Evolutionary conservation across 35 echinoderm and acorn worm genomes (phyloP).

Genomic region (Ophioderma brevispina): DNA sequence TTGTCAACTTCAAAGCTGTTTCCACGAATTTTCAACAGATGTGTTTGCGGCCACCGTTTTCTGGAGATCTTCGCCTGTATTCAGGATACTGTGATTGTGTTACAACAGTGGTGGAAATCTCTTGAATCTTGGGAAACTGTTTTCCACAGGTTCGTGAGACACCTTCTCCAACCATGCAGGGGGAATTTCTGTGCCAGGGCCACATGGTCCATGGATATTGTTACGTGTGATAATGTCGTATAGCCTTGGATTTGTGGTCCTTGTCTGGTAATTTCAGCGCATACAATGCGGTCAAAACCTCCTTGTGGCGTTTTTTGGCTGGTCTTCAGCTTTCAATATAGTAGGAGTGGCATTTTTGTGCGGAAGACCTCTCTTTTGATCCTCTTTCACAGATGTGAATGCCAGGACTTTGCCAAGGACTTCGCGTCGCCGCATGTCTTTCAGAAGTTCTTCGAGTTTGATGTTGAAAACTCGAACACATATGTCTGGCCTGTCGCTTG

Average conservation of each 20-base stretch:
- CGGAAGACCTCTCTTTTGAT: constrained; percentile 38
- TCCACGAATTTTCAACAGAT: not conserved
- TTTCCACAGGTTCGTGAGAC: not conserved
- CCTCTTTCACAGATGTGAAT: constrained; percentile 3
- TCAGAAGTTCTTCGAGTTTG: not conserved
- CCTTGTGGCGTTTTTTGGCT: constrained; percentile 13
- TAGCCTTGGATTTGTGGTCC: not conserved
- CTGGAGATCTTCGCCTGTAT: constrained; percentile 38
- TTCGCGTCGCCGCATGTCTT: not conserved
- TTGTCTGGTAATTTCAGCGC: constrained; percentile 28
- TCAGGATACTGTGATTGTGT: constrained; percentile 13
- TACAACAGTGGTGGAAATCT: not conserved
- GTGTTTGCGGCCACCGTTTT: constrained; percentile 17
- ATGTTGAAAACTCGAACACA: not conserved
- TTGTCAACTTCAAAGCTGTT: constrained; percentile 14
- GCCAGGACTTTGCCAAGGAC: too few relatives aligned
- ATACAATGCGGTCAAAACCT: constrained; percentile 10
- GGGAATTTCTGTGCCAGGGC: not conserved
- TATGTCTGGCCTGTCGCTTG: constrained; percentile 18
- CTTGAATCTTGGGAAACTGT: constrained; percentile 19
- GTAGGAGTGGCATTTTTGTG: constrained; percentile 17
- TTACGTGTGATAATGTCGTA: constrained; percentile 18
- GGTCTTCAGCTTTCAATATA: not conserved
- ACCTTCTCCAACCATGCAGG: not conserved
- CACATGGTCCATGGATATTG: constrained; percentile 41